Evolutionary conservation across 2,888 invertebrate genomes (phyloP).

Genomic region (Orthosia gothica): DNA sequence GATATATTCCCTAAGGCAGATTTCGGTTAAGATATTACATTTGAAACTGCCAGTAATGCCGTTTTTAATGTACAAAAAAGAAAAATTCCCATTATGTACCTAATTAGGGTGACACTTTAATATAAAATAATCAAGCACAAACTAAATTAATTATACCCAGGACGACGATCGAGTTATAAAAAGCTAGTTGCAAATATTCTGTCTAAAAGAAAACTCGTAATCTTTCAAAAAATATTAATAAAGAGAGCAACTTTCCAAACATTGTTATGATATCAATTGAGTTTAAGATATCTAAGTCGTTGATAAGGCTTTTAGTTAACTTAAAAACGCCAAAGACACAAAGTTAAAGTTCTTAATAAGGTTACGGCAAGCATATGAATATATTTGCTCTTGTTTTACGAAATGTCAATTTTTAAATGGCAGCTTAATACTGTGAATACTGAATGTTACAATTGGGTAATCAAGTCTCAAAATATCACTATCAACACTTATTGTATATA

Average conservation of each 20-base stretch:
- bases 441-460: neutral
- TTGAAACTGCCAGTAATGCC: too few species aligned
- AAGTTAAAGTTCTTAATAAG: slow-evolving; percentile 13
- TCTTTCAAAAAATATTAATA: slow-evolving; percentile 22
- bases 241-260: slow-evolving; percentile 39
- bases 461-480: too few species aligned
- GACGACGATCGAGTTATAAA: slow-evolving; percentile 1
- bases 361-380: neutral
- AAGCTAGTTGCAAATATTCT: slow-evolving; percentile 10
- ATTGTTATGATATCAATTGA: slow-evolving; percentile 35
- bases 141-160: slow-evolving; percentile 39
- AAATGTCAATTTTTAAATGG: neutral
- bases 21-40: too few species aligned
- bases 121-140: slow-evolving; percentile 18
- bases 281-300: slow-evolving; percentile 31
- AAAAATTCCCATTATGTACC: slow-evolving; percentile 1
- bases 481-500: too few species aligned
- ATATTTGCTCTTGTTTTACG: neutral
- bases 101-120: slow-evolving; percentile 24
- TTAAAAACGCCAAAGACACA: slow-evolving; percentile 16
- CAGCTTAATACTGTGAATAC: neutral
- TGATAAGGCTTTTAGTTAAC: slow-evolving; percentile 39
- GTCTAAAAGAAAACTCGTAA: slow-evolving; percentile 31
- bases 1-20: too few species aligned
- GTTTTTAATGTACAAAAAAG: neutral